These are phyloP conservation scores for Drosophila quadrilineata DNA, from an alignment of 1,140 invertebrate species.

Conservation along the genomic window DNA sequence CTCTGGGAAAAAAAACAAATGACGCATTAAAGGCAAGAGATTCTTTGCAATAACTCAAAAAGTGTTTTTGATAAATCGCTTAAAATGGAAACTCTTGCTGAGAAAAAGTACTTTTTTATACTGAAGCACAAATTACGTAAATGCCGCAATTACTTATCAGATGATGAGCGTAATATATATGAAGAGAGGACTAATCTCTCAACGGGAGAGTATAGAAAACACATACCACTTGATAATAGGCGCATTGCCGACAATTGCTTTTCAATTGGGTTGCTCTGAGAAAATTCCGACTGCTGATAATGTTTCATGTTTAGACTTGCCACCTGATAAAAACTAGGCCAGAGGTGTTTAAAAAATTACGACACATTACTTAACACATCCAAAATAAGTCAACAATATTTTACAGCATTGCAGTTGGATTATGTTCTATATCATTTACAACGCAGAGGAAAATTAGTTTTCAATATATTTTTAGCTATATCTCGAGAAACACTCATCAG, in stretches of 20 bases:
- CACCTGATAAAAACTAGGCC: conserved; percentile 10
- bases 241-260: conserved; percentile 35
- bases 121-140: conserved; percentile 33
- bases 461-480: no score
- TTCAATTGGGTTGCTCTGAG: conserved; percentile 31
- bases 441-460: no score
- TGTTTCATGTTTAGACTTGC: conserved; percentile 4
- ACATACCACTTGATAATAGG: no score
- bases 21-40: no score
- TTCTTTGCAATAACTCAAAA: no score
- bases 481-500: no score
- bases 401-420: conserved; percentile 11
- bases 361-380: background rate
- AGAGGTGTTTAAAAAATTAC: background rate
- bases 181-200: no score
- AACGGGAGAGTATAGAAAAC: no score
- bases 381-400: background rate
- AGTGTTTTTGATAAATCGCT: conserved; percentile 23
- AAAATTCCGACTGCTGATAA: conserved; percentile 3
- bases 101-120: conserved; percentile 3
- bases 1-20: no score
- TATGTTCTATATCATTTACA: background rate
- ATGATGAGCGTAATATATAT: no score
- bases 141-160: conserved; percentile 35
- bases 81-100: background rate